phyloP scores from a whole-genome alignment of 2,113 vertebrate genomes.

The Crotophaga sulcirostris region DNA sequence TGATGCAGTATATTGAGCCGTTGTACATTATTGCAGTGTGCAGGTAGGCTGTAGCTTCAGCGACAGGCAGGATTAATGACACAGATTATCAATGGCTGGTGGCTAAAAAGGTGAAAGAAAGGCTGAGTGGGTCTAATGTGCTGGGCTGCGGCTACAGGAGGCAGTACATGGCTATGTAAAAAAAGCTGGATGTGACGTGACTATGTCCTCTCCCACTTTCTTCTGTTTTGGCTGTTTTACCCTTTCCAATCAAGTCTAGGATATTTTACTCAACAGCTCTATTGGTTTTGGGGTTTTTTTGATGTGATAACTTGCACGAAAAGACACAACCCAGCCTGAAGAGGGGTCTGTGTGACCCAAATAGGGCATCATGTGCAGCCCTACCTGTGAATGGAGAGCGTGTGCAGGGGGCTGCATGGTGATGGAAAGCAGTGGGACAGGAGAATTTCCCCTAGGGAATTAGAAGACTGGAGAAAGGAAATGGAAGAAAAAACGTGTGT shows the following conservation, averaged over 20 bases:
- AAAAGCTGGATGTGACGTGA: neutral
- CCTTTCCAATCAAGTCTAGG: neutral
- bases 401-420: neutral
- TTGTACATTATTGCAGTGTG: neutral
- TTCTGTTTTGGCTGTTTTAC: neutral
- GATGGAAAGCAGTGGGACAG: neutral
- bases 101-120: constrained; percentile 9
- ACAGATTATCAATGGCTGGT: constrained; percentile 19
- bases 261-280: neutral
- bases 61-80: constrained; percentile 42
- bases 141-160: neutral
- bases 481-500: neutral
- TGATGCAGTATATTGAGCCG: neutral
- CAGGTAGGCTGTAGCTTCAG: neutral
- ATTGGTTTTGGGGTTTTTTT: neutral
- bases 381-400: neutral
- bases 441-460: neutral
- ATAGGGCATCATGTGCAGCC: neutral
- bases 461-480: neutral
- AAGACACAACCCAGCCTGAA: neutral
- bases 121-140: constrained; percentile 5
- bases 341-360: neutral
- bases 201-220: neutral
- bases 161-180: neutral
- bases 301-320: neutral